Conservation (phyloP, 1,140 invertebrate genomes). For the Lordiphosa stackelbergi region DNA sequence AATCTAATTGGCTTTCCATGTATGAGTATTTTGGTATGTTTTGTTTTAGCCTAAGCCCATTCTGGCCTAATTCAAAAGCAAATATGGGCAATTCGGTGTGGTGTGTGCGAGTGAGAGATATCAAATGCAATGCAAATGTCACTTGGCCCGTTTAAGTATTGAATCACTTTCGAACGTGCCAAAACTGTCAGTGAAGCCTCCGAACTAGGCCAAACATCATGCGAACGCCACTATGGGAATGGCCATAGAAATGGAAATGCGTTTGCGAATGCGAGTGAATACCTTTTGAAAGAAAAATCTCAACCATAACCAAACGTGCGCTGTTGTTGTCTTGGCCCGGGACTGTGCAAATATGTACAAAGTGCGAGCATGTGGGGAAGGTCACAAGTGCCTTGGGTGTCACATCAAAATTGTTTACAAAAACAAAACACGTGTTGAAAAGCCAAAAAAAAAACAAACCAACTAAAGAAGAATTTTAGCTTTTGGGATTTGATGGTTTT, state of each 20-base stretch:
- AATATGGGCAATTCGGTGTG: no score
- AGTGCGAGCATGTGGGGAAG: constrained; percentile 15
- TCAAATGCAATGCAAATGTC: constrained; percentile 26
- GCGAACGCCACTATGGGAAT: constrained; percentile 12
- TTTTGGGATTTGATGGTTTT: constrained; percentile 48
- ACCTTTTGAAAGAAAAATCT: constrained; percentile 23
- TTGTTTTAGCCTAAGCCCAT: no score
- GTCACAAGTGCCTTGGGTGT: constrained; percentile 44
- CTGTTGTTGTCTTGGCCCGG: neutral
- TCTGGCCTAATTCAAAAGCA: no score
- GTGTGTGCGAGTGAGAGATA: no score
- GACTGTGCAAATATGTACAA: constrained; percentile 32
- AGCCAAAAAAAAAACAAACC: constrained; percentile 29
- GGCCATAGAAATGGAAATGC: constrained; percentile 30
- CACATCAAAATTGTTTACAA: constrained; percentile 63
- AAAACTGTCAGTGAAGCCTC: constrained; percentile 22
- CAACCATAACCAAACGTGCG: constrained; percentile 20
- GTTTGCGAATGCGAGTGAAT: constrained; percentile 5
- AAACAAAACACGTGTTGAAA: constrained; percentile 66
- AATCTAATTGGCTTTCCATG: no score
- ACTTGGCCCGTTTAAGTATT: neutral
- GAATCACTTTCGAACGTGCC: constrained; percentile 39
- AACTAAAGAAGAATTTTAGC: constrained; percentile 28
- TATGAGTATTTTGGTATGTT: no score
- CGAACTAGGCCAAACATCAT: constrained; percentile 56